Evolutionary conservation across 2,113 vertebrate species (phyloP), one percentile per base, ranked within the genome.

Genomic region (Poeciliopsis occidentalis): DNA sequence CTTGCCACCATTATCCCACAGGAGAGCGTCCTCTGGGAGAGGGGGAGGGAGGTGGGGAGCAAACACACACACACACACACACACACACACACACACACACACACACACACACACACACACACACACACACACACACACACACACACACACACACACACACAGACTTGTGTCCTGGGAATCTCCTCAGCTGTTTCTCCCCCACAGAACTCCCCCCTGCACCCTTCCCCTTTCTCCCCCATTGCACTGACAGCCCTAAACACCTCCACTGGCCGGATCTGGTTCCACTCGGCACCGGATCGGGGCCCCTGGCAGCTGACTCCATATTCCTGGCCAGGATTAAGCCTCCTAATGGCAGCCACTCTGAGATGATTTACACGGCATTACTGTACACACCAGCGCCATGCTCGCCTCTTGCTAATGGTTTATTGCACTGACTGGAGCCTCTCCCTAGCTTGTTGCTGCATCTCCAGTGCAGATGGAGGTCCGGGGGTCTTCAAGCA

Each of bases 321-420:
- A 85, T 83, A 87, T 90, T 90, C 71, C 79, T 85, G 84, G 70
- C 70, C 75, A 60, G 87, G 80, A 86, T 87, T 87, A 88, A 76
- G 63, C 75, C 64, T 89, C 71, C 79, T 88, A 86, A 89, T 86
- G 83, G 85, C 87, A 85, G 69, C 85, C 83, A 89, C 86, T 92
- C 88, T 84, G 79, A 87, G 82, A 90, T 92, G 89, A 91, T 90
- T 93, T 90, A 92, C 84, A 85, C 85, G 70, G 87, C 85, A 86
- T 91, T 88, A 90, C 90, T 81, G 85, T 91, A 89, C 87, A 88
- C 84, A 85, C 41, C 83, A 82, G 78, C 67, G 57, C 27, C 76
- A 76, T 65, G 60, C 32, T 74, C 67, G 72, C 86, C 80, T 68
- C 81, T 37, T 77, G 75, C 81, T 87, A 89, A 91, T 86, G 79